Base-by-base conservation (phyloP, 2,888 invertebrate genomes). In the Coleophora flavipennella region DNA sequence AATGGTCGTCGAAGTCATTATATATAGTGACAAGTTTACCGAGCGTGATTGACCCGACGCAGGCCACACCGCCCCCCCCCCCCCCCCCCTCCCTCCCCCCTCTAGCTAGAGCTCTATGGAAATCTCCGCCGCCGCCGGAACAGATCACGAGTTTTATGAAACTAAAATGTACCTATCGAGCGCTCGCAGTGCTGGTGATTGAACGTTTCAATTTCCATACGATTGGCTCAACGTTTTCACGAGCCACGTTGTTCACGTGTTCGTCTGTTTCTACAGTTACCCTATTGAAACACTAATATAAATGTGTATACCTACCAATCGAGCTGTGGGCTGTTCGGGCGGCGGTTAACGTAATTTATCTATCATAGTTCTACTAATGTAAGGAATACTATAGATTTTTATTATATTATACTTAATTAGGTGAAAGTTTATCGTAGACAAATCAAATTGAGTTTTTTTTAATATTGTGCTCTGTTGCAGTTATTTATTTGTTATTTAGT, bases 401-500 rank as follows among this genome's bases (percentile, higher is more conserved):
- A 29, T 8, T 42, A 36, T 48, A 51, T 49, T 43, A 52, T 62
- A 67, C 55, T 58, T 65, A 64, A 56, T 67, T 67, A 71, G 64
- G 66, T 52, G 54, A 55, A 54, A 51, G 65, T 66, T 67, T 69
- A 67, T 67, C 53, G 62, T 78, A 79, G 75, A 73, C 65, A 55
- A 72, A 70, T 71, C 64, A 57, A 59, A 65, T 64, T 65, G 73
- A 71, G 62, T 53, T 55, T 66, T 60, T 65, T 63, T 58, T 64
- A 60, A 58, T 69, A 20, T 20, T 20, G 6, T 20, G 6, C 20
- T 79, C 75, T 70, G 79, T 80, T 79, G 74, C 69, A 66, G 59
- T 77, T 66, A 68, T 67, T 79, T 71, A 72, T 72, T 75, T 80
- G 83, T 83, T 83, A 81, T 83, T 83, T 83, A 81, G 83, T 83